Base-by-base conservation (phyloP, 2,113 vertebrate genomes). In the Malurus alboscapulatus region DNA sequence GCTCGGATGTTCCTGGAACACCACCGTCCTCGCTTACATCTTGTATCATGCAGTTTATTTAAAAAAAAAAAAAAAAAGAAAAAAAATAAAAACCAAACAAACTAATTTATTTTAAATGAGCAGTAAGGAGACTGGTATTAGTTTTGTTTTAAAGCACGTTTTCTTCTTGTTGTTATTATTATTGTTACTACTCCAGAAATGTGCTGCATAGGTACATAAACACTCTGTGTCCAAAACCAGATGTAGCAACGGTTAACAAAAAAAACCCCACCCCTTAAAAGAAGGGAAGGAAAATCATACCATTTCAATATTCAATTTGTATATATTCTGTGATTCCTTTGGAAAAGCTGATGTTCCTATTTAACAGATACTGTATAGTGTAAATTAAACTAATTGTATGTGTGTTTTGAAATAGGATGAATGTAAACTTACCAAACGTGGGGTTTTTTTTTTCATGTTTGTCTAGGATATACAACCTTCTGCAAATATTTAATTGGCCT, bases 281-380 rank as follows among this genome's bases (percentile, higher is more conserved):
- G 71, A 83, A 92, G 78, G 87, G 87, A 83, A 90, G 53, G 81
- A 65, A 47, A 81, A 84, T 77, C 45, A 27, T 32, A 95, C 89
- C 94, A 83, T 97, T 96, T 97, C 97, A 93, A 96, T 93, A 91
- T 84, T 88, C 61, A 68, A 53, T 96, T 65, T 97, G 96, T 80
- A 97, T 94, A 97, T 77, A 94, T 79, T 93, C 32, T 93, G 83
- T 96, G 88, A 94, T 92, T 96, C 92, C 83, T 94, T 69, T 95
- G 91, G 45, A 57, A 89, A 96, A 95, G 59, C 67, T 77, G 76
- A 90, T 94, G 90, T 89, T 93, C 94, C 94, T 98, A 98, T 98
- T 98, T 98, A 98, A 98, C 96, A 97, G 92, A 96, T 95, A 83
- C 57, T 98, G 94, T 98, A 97, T 97, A 98, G 97, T 98, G 97